Evolutionary conservation across 2,797 vertebrate species (phyloP).

Genomic region (Pachyuromys duprasi): DNA sequence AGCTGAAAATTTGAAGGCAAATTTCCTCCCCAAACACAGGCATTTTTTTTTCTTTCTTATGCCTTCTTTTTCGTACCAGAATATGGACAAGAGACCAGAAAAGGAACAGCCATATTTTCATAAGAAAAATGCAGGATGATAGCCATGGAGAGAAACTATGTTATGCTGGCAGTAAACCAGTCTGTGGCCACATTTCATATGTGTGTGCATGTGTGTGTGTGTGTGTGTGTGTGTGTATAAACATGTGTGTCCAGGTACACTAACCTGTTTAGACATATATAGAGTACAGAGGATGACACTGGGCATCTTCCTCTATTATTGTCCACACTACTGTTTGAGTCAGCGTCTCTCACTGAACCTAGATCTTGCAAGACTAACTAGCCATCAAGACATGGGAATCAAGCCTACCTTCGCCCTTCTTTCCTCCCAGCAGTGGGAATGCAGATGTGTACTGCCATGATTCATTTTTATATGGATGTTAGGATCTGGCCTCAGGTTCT

Average conservation of each 20-base stretch:
- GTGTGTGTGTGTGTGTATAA: neutral
- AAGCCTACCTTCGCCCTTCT: neutral
- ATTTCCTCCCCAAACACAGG: conserved; percentile 23
- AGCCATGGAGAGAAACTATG: neutral
- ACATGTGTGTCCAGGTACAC: neutral
- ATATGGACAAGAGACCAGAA: neutral
- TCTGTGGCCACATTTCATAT: neutral
- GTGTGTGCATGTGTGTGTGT: neutral
- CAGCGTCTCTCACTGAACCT: neutral
- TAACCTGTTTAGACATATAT: neutral
- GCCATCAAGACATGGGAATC: neutral
- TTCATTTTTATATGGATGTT: neutral
- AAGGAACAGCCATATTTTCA: neutral
- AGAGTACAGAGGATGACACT: neutral
- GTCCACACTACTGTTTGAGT: neutral
- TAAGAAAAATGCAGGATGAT: neutral
- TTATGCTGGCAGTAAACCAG: neutral
- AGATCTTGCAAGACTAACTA: neutral
- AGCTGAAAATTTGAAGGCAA: neutral
- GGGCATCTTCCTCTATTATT: neutral
- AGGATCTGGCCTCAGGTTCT: neutral
- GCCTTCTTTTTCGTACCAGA: neutral
- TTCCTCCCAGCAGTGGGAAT: neutral
- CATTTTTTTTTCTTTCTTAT: neutral
- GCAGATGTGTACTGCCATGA: neutral